Evolutionary conservation across 2,113 vertebrate genomes (phyloP).

Genomic region (Corythornis cristatus): DNA sequence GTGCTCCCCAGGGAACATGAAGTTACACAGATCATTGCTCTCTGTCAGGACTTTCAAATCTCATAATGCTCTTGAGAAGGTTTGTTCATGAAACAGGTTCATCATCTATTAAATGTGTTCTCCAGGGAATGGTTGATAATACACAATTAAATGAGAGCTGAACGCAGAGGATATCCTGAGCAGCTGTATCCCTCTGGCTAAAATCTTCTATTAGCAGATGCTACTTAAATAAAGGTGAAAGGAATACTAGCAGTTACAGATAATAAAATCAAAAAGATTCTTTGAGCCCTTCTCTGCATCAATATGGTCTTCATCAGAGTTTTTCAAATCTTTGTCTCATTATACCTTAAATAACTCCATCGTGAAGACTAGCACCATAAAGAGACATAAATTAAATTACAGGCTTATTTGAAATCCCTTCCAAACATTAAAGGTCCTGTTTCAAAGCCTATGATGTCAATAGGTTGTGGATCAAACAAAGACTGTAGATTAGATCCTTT

Average conservation of each 20-base stretch:
- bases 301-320: neutral
- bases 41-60: slow-evolving; percentile 28
- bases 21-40: slow-evolving; percentile 37
- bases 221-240: slow-evolving; percentile 42
- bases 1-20: neutral
- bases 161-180: neutral
- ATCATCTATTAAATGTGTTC: slow-evolving; percentile 33
- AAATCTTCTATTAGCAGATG: slow-evolving; percentile 12
- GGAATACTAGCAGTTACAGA: neutral
- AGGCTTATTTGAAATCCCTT: neutral
- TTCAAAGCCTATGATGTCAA: slow-evolving; percentile 21
- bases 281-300: neutral
- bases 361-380: neutral
- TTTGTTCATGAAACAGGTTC: slow-evolving; percentile 8
- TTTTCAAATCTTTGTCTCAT: neutral
- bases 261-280: neutral
- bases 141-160: slow-evolving; percentile 56
- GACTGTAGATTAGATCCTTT: neutral
- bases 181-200: slow-evolving; percentile 13
- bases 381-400: slow-evolving; percentile 27
- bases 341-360: neutral
- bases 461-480: slow-evolving; percentile 16
- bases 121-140: slow-evolving; percentile 34
- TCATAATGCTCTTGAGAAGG: slow-evolving; percentile 17
- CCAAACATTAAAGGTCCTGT: neutral